phyloP scores from a whole-genome alignment of 2,797 vertebrate genomes.

The Meda fulgida region DNA sequence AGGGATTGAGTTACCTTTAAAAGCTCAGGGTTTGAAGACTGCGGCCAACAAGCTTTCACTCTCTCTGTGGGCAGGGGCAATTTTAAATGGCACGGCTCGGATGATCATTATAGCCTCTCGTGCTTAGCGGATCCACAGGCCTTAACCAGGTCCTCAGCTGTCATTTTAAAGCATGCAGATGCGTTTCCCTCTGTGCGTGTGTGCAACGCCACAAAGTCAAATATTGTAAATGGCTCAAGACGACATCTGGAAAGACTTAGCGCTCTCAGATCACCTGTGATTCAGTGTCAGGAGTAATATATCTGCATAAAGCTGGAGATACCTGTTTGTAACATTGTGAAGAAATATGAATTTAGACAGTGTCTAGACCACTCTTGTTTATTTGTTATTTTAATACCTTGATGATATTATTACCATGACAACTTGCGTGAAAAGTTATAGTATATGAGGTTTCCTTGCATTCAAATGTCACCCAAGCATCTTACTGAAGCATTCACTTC shows the following conservation, averaged over 20 bases:
- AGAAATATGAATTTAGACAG: neutral
- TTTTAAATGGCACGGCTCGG: constrained; percentile 72
- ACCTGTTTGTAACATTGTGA: neutral
- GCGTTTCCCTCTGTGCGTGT: constrained; percentile 34
- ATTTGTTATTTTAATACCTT: neutral
- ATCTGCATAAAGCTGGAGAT: constrained; percentile 18
- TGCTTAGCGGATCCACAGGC: constrained; percentile 44
- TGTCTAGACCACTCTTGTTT: constrained; percentile 25
- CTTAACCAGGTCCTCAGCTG: constrained; percentile 47
- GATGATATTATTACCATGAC: neutral
- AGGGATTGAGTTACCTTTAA: constrained; percentile 81
- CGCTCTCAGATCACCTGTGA: constrained; percentile 38
- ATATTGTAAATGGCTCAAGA: constrained; percentile 29
- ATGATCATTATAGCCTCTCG: constrained; percentile 60
- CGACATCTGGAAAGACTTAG: constrained; percentile 66
- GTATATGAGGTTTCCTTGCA: neutral
- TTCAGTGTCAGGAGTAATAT: constrained; percentile 39
- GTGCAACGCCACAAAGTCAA: constrained; percentile 35
- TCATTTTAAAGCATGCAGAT: constrained; percentile 26
- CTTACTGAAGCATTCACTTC: neutral
- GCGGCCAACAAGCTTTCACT: constrained; percentile 67
- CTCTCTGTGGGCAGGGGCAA: constrained; percentile 69
- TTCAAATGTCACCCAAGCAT: neutral
- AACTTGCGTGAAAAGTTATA: neutral
- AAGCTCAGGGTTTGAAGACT: constrained; percentile 72